Evolutionary conservation across 1,140 invertebrate genomes (phyloP), one percentile per base, ranked within the genome.

Genomic region (Sitophilus oryzae): DNA sequence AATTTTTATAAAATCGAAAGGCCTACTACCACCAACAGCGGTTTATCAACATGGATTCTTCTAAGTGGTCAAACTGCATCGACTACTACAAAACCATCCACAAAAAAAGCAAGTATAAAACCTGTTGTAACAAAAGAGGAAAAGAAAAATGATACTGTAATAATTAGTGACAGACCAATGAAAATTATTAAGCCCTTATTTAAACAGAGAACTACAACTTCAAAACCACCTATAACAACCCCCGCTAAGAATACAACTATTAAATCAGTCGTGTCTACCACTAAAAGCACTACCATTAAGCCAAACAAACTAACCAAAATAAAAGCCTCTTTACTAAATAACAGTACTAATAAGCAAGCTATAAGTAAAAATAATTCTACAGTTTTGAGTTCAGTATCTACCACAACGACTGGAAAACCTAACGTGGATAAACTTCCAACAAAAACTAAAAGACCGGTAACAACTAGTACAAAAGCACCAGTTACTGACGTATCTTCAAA

Each of bases 31-130:
- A 84, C 82, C 0, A 77, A 79, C 34, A 79, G 81, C 61, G 82
- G 83, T 4, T 75, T 88, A 50, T 86, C 84, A 1, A 88, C 85
- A 2, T 88, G 85, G 85, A 82, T 87, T 58, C 70, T 86, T n/a
- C 65, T 88, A 18, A 85, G 82, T 66, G 75, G 77, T 2, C 76
- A 77, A 18, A 52, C 62, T 5, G 60, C 67, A 0, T 71, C 75
- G 0, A 73, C 74, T 1, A 75, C 73, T 0, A 60, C 64, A 11
- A 76, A 74, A 44, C 56, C 71, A 42, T 61, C 47, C 21, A 56
- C 30, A 18, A 60, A 50, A 35, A 72, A 67, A 48, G 62, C 66
- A 30, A 69, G 57, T 19, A 61, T 62, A 37, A 58, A 68, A 47
- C 56, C 60, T 16, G 48, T 40, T 45, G 36, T 47, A 2, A 38